These are phyloP conservation scores for Phalanger gymnotis DNA, from an alignment of 2,797 vertebrate genomes.

Conservation along the genomic window DNA sequence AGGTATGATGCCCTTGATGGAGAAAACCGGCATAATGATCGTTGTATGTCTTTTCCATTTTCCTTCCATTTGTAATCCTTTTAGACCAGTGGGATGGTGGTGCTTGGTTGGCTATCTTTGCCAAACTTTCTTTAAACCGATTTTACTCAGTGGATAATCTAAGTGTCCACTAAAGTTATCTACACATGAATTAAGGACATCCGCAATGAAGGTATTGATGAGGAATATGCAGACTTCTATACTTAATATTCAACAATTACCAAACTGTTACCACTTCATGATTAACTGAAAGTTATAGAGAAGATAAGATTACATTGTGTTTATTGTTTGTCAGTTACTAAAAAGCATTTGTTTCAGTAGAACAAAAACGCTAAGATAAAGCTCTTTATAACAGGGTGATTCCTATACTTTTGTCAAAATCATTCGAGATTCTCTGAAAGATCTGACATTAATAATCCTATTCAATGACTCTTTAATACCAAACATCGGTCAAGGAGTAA, in stretches of 20 bases:
- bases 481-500: neutral
- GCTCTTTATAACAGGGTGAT: neutral
- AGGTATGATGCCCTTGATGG: neutral
- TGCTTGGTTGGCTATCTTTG: neutral
- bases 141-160: conserved; percentile 42
- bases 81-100: neutral
- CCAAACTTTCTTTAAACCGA: neutral
- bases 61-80: neutral
- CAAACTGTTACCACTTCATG: neutral
- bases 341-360: neutral
- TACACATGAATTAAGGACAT: neutral
- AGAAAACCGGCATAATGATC: neutral
- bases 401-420: neutral
- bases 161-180: neutral
- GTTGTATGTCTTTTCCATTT: neutral
- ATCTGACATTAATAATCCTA: neutral
- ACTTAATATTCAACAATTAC: neutral
- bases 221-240: neutral
- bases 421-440: neutral
- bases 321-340: neutral
- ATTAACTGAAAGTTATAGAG: neutral
- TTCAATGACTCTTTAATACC: neutral
- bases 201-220: neutral
- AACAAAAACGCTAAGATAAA: neutral
- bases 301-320: neutral